phyloP scores from a whole-genome alignment of 2,113 vertebrate species.

The Rhynchopsitta pachyrhyncha region DNA sequence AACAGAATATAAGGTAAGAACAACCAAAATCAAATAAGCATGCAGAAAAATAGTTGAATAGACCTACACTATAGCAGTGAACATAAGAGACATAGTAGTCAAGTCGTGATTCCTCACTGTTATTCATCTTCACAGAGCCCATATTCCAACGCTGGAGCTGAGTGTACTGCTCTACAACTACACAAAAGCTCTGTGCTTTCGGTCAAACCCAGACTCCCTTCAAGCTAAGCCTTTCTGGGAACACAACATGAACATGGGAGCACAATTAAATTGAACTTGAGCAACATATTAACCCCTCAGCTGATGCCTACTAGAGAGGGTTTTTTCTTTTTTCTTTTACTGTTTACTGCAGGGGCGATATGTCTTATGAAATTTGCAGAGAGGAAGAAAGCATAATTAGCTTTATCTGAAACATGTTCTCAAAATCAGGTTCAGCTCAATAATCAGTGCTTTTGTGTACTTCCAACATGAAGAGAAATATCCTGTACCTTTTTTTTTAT shows the following conservation, averaged over 20 bases:
- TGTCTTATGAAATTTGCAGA: not conserved
- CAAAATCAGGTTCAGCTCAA: not conserved
- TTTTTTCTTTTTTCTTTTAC: not conserved
- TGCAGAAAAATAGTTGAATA: not conserved
- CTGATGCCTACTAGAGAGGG: not conserved
- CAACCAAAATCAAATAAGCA: not conserved
- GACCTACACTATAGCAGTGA: slow-evolving; percentile 79
- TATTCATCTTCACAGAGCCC: slow-evolving; percentile 25
- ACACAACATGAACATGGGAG: not conserved
- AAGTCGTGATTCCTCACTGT: not conserved
- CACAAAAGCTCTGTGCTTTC: not conserved
- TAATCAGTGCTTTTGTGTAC: not conserved
- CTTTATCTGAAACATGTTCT: not conserved
- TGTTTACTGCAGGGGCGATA: not conserved
- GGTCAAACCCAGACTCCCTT: slow-evolving; percentile 6
- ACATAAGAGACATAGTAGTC: slow-evolving; percentile 66
- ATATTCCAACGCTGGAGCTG: not conserved
- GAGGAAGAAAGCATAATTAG: not conserved
- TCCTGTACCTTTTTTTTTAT: not conserved
- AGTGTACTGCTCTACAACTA: not conserved
- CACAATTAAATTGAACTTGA: slow-evolving; percentile 8
- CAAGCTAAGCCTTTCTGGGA: slow-evolving; percentile 4
- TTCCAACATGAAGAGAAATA: not conserved
- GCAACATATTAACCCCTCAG: slow-evolving; percentile 39
- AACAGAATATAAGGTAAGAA: not conserved